Evolutionary conservation across 2,888 invertebrate species (phyloP).

Genomic region (Phorcus lineatus): DNA sequence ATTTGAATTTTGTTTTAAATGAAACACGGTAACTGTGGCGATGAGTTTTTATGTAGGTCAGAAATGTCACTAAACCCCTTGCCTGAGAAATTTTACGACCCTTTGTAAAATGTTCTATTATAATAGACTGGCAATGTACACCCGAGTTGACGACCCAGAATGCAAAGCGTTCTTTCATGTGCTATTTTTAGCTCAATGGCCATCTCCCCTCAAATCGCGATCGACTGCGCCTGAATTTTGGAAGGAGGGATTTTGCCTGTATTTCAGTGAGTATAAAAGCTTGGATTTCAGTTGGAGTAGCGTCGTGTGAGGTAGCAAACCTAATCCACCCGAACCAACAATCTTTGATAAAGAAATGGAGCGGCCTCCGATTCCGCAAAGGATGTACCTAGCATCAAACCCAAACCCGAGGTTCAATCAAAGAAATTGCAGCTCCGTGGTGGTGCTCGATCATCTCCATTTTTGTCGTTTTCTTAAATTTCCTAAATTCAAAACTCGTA

Average conservation of each 20-base stretch:
- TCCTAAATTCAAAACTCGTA: not conserved
- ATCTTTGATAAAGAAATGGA: not conserved
- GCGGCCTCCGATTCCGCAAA: not conserved
- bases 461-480: not conserved
- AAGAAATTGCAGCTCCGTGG: not conserved
- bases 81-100: no score
- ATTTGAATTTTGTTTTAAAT: no score
- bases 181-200: constrained; percentile 10
- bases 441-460: not conserved
- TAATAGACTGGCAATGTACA: not conserved
- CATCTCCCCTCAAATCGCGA: not conserved
- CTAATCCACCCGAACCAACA: no score
- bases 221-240: constrained; percentile 8
- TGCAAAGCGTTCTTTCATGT: constrained; percentile 13
- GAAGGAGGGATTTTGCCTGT: not conserved
- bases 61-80: constrained; percentile 11
- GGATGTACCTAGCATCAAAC: not conserved
- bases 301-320: no score
- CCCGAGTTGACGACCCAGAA: constrained; percentile 6
- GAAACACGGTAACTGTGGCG: no score
- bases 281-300: no score
- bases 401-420: constrained; percentile 1
- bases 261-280: not conserved
- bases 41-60: no score
- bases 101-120: not conserved